Conservation (phyloP, 2,797 vertebrate species). For the Pyrrhura leucotis region DNA sequence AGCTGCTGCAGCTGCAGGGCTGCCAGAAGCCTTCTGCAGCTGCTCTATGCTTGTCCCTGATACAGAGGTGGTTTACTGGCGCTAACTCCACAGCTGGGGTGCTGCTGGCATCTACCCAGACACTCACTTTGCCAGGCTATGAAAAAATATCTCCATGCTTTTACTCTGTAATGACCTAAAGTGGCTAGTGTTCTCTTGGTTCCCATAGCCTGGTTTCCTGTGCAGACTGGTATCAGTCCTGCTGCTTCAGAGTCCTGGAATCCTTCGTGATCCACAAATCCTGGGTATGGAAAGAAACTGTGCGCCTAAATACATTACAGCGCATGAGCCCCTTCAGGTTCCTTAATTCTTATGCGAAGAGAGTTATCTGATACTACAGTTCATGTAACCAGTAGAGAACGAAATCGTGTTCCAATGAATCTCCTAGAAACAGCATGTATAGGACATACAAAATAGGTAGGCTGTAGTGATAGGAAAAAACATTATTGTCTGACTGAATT, state of each 20-base stretch:
- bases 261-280: neutral
- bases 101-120: neutral
- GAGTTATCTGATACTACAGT: neutral
- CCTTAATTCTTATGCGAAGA: neutral
- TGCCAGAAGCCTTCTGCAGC: neutral
- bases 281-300: neutral
- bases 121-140: neutral
- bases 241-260: neutral
- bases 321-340: neutral
- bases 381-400: neutral
- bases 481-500: neutral
- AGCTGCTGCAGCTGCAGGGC: neutral
- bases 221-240: neutral
- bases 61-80: neutral
- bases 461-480: neutral
- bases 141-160: neutral
- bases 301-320: neutral
- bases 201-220: neutral
- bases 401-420: neutral
- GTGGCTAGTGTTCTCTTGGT: neutral
- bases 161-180: neutral
- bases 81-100: constrained; percentile 1
- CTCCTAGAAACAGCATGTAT: neutral
- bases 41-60: neutral
- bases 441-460: neutral